Evolutionary conservation across 2,888 invertebrate species (phyloP).

Genomic region (Lycocerus yunnanus): DNA sequence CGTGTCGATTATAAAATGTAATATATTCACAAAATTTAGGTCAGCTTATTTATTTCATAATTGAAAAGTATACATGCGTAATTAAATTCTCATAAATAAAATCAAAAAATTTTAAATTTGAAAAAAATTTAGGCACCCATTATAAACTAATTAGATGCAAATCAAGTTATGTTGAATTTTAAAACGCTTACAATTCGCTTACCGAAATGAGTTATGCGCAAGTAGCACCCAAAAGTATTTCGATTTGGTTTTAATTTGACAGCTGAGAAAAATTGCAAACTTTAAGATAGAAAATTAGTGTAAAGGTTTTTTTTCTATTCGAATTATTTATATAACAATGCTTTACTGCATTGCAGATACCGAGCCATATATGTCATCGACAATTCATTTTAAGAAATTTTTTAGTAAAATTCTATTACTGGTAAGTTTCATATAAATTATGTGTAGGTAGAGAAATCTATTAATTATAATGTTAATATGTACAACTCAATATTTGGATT

Average conservation of each 20-base stretch:
- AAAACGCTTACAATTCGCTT: constrained; percentile 11
- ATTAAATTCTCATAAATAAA: background rate
- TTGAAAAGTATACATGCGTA: background rate
- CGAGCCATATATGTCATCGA: background rate
- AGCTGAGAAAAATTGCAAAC: constrained; percentile 1
- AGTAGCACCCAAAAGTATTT: constrained; percentile 3
- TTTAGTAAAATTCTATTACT: background rate
- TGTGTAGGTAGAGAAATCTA: too few species aligned
- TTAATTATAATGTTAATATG: too few species aligned
- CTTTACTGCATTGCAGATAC: background rate
- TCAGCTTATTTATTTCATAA: background rate
- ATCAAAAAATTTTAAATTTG: background rate
- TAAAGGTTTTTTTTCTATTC: background rate
- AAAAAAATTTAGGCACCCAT: background rate
- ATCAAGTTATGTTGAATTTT: constrained; percentile 9
- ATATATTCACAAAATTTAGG: background rate
- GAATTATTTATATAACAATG: background rate
- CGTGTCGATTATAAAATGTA: background rate
- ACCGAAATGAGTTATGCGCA: constrained; percentile 11
- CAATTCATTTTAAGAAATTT: background rate
- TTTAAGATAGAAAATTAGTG: constrained; percentile 1
- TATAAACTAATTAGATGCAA: constrained; percentile 14
- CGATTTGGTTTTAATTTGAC: constrained; percentile 4
- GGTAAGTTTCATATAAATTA: background rate
- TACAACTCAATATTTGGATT: too few species aligned